Conservation (phyloP, 2,888 invertebrate genomes). For the Mythimna impura region DNA sequence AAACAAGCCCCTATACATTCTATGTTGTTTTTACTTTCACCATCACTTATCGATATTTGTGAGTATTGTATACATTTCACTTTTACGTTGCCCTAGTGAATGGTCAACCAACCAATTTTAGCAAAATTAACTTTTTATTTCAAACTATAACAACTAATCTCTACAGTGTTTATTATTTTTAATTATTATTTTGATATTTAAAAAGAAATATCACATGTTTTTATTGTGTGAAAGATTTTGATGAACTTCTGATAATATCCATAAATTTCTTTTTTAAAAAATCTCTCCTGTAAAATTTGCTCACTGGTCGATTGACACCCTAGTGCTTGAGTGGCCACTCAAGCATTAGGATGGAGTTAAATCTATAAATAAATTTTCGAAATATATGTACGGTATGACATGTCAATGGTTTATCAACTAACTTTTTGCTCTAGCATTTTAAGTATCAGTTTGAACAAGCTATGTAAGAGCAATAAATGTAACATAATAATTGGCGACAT, state of each 20-base stretch:
- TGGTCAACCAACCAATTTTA: too few species aligned
- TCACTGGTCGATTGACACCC: too few species aligned
- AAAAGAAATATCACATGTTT: too few species aligned
- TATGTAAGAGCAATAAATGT: slow-evolving; percentile 12
- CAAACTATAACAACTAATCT: too few species aligned
- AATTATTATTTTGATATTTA: too few species aligned
- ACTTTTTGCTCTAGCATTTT: slow-evolving; percentile 17
- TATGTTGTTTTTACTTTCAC: slow-evolving; percentile 20
- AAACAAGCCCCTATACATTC: not conserved
- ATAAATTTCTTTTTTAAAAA: too few species aligned
- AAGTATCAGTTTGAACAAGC: not conserved
- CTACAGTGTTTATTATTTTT: too few species aligned
- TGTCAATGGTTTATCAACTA: slow-evolving; percentile 12
- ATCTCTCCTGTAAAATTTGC: too few species aligned
- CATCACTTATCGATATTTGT: slow-evolving; percentile 2
- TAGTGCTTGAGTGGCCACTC: too few species aligned
- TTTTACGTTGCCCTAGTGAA: slow-evolving; percentile 3
- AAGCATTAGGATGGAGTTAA: not conserved
- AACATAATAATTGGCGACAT: slow-evolving; percentile 10
- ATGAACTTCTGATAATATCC: too few species aligned
- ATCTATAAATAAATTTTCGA: slow-evolving; percentile 16
- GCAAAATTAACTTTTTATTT: too few species aligned
- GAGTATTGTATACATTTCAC: slow-evolving; percentile 26
- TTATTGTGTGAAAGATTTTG: too few species aligned
- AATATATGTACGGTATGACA: not conserved